Conservation (phyloP, 1,140 invertebrate genomes). For the Drosophila burlai region DNA sequence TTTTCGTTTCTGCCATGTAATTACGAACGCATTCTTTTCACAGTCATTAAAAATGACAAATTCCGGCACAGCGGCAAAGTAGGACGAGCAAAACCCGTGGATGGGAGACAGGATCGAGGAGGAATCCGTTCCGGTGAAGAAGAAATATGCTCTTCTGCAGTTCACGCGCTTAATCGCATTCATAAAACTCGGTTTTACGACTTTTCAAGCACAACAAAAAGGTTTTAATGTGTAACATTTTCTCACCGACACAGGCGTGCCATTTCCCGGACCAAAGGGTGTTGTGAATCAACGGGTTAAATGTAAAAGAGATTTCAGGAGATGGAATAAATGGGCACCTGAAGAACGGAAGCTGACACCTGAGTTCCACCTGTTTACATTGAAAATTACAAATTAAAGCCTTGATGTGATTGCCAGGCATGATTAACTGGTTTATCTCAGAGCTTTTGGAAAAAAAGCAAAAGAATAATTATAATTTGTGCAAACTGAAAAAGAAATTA, state of each 20-base stretch:
- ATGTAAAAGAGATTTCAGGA: conserved; percentile 69
- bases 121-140: conserved; percentile 29
- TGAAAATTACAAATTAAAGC: conserved; percentile 30
- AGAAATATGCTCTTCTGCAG: conserved; percentile 78
- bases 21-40: conserved; percentile 80
- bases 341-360: conserved; percentile 5
- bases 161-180: conserved; percentile 81
- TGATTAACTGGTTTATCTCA: conserved; percentile 39
- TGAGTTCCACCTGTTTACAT: conserved; percentile 12
- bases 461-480: no score
- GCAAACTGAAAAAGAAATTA: background rate
- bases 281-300: conserved; percentile 37
- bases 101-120: conserved; percentile 15
- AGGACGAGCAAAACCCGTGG: conserved; percentile 34
- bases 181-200: conserved; percentile 81
- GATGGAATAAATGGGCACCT: conserved; percentile 56
- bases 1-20: conserved; percentile 68
- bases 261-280: conserved; percentile 7
- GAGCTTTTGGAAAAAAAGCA: background rate
- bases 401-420: conserved; percentile 60
- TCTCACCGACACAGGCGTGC: conserved; percentile 13
- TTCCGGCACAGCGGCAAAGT: conserved; percentile 73
- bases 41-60: conserved; percentile 83
- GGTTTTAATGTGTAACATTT: conserved; percentile 72
- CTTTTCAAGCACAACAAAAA: conserved; percentile 68